Evolutionary conservation across 2,797 vertebrate species (phyloP).

Genomic region (Lithobates pipiens): DNA sequence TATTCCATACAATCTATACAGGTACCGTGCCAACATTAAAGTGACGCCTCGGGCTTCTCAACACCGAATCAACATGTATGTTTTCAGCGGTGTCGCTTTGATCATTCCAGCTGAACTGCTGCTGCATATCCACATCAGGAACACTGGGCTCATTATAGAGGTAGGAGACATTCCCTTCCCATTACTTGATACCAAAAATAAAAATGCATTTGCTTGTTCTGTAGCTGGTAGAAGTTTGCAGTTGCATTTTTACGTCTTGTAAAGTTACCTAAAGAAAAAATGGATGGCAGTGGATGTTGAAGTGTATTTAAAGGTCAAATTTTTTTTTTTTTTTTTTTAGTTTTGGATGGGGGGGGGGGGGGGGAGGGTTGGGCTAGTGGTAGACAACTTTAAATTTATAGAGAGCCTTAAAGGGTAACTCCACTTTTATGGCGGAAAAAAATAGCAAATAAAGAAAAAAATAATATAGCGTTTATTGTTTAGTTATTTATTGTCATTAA

Average conservation of each 20-base stretch:
- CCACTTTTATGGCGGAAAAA: too few relatives aligned
- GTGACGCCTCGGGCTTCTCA: not conserved
- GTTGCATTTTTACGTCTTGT: not conserved
- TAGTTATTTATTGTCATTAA: too few relatives aligned
- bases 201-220: not conserved
- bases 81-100: not conserved
- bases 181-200: not conserved
- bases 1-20: not conserved
- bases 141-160: not conserved
- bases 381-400: too few relatives aligned
- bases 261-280: not conserved
- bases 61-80: not conserved
- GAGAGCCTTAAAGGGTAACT: too few relatives aligned
- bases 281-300: not conserved
- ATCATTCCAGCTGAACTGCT: not conserved
- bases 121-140: not conserved
- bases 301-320: too few relatives aligned
- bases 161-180: not conserved
- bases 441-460: too few relatives aligned
- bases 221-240: not conserved
- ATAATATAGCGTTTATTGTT: too few relatives aligned
- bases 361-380: too few relatives aligned
- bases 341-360: too few relatives aligned
- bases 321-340: too few relatives aligned
- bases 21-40: not conserved